These are phyloP conservation scores for Budorcas taxicolor DNA, from an alignment of 2,113 vertebrate species.

Conservation along the genomic window DNA sequence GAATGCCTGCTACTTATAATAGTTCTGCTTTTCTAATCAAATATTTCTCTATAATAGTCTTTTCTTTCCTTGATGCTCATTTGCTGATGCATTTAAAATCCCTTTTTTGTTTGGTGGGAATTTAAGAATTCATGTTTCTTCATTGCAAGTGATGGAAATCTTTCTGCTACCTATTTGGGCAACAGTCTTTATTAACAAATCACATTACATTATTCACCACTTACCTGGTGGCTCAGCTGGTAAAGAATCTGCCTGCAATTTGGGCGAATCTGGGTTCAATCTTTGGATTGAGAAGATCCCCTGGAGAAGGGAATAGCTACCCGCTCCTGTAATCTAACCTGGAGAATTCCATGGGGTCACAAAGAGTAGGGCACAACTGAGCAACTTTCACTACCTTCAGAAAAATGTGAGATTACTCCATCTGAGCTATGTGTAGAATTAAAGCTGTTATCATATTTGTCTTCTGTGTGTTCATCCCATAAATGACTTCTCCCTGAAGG, in stretches of 20 bases:
- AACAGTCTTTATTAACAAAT: slow-evolving; percentile 10
- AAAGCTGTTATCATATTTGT: neutral
- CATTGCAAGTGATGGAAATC: neutral
- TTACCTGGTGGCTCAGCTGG: neutral
- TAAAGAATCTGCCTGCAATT: neutral
- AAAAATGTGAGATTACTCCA: neutral
- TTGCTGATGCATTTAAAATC: neutral
- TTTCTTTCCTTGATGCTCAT: neutral
- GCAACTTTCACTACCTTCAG: neutral
- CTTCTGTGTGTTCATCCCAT: neutral
- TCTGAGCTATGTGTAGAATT: neutral
- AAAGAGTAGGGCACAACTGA: neutral
- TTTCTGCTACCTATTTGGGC: neutral
- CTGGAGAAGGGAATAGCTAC: neutral
- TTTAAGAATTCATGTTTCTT: neutral
- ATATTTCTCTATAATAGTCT: neutral
- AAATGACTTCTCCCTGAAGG: neutral
- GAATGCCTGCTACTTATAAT: neutral
- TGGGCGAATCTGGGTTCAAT: neutral
- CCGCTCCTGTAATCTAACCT: neutral
- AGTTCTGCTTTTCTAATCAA: neutral
- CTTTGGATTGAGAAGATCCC: neutral
- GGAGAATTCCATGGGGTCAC: neutral
- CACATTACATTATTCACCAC: neutral
- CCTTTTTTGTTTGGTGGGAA: neutral